phyloP scores from a whole-genome alignment of 1,140 invertebrate genomes.

The Bradysia coprophila region DNA sequence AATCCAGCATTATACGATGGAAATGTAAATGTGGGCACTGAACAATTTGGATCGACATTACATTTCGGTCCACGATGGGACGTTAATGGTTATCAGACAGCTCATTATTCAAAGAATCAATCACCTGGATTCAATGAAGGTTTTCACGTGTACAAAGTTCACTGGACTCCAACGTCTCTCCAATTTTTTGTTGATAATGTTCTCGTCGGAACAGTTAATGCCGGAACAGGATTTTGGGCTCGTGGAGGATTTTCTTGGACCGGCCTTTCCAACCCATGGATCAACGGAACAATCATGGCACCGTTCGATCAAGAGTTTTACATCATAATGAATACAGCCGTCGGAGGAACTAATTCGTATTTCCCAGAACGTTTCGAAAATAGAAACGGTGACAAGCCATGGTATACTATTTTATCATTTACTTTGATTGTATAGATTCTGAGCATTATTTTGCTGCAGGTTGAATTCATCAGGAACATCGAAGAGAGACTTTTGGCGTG shows the following conservation, averaged over 20 bases:
- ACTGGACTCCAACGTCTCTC: slow-evolving; percentile 27
- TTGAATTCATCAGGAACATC: slow-evolving; percentile 9
- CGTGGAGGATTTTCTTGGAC: slow-evolving; percentile 18
- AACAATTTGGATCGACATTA: slow-evolving; percentile 34
- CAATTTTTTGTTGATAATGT: slow-evolving; percentile 26
- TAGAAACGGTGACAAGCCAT: slow-evolving; percentile 24
- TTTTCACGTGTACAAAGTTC: slow-evolving; percentile 29
- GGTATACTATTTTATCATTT: slow-evolving; percentile 19
- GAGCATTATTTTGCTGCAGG: too few species aligned
- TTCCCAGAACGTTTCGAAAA: slow-evolving; percentile 23
- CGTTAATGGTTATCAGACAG: slow-evolving; percentile 30
- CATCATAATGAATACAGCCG: slow-evolving; percentile 28
- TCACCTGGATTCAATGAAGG: slow-evolving; percentile 25
- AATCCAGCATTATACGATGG: slow-evolving; percentile 28
- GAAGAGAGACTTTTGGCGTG: slow-evolving; percentile 27
- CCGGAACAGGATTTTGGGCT: slow-evolving; percentile 25
- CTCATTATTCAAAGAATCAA: slow-evolving; percentile 9
- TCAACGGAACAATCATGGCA: slow-evolving; percentile 25
- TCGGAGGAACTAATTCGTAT: slow-evolving; percentile 28
- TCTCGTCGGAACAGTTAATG: slow-evolving; percentile 19
- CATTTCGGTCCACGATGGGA: slow-evolving; percentile 33
- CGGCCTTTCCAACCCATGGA: slow-evolving; percentile 28
- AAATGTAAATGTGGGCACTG: slow-evolving; percentile 31
- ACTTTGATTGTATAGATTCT: too few species aligned
- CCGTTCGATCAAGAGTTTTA: slow-evolving; percentile 32